phyloP scores from a whole-genome alignment of 2,113 vertebrate species.

The Pituophis catenifer region DNA sequence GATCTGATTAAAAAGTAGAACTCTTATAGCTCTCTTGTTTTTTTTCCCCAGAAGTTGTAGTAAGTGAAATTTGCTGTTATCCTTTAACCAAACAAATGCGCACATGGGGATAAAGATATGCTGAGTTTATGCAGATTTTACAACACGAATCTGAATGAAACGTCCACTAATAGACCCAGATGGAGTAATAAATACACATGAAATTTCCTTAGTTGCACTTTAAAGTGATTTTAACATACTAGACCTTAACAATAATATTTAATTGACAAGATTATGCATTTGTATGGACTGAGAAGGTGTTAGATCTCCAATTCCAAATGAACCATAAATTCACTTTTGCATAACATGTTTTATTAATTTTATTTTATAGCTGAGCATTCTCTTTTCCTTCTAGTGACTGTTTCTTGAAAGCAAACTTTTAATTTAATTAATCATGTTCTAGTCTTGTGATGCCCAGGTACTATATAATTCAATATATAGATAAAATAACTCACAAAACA shows the following conservation, averaged over 20 bases:
- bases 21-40: constrained; percentile 78
- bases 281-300: constrained; percentile 79
- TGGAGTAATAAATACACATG: constrained; percentile 84
- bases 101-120: constrained; percentile 84
- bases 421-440: constrained; percentile 77
- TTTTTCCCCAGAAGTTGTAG: constrained; percentile 77
- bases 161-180: constrained; percentile 83
- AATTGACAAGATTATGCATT: constrained; percentile 86
- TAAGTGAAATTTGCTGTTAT: constrained; percentile 83
- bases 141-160: constrained; percentile 84
- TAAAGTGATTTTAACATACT: constrained; percentile 83
- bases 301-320: constrained; percentile 79
- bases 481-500: constrained; percentile 23
- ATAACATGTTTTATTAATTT: constrained; percentile 86
- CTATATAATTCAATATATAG: constrained; percentile 36
- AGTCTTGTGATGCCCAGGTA: constrained; percentile 65
- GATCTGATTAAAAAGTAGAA: constrained; percentile 83
- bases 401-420: constrained; percentile 76
- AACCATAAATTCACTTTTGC: constrained; percentile 80
- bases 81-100: constrained; percentile 83
- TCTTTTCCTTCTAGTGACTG: constrained; percentile 73
- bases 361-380: constrained; percentile 72
- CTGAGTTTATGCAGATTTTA: constrained; percentile 88
- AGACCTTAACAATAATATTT: constrained; percentile 85
- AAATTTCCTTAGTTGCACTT: constrained; percentile 82